Conservation (phyloP, 2,113 vertebrate genomes). For the Tachysurus fulvidraco region DNA sequence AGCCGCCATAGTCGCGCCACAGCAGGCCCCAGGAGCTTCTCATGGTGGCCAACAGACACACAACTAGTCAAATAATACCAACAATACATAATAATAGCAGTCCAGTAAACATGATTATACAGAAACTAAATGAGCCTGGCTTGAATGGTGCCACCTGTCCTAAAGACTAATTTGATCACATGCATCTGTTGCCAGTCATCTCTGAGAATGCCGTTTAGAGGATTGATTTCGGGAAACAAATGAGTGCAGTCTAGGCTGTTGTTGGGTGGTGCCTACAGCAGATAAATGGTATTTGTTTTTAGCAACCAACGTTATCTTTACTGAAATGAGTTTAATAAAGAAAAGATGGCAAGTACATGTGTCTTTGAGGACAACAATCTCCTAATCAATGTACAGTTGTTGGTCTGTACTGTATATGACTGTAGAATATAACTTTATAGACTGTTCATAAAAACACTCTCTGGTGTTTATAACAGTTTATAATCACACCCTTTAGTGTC, state of each 20-base stretch:
- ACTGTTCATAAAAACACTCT: too few species aligned
- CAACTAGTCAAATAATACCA: background rate
- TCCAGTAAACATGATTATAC: conserved; percentile 32
- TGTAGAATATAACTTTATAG: too few species aligned
- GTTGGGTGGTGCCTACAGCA: background rate
- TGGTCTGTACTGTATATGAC: too few species aligned
- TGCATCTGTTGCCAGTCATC: background rate
- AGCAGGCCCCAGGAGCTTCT: conserved; percentile 1
- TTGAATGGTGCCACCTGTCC: conserved; percentile 39
- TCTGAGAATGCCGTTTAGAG: conserved; percentile 6
- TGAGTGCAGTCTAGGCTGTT: background rate
- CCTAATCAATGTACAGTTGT: too few species aligned
- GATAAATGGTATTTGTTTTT: background rate
- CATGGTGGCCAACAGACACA: conserved; percentile 11
- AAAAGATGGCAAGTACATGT: background rate
- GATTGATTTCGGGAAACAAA: conserved; percentile 5
- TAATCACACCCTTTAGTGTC: too few species aligned
- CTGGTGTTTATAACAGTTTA: too few species aligned
- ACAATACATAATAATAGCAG: background rate
- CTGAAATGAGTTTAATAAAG: background rate
- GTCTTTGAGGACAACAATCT: too few species aligned
- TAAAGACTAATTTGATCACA: conserved; percentile 30
- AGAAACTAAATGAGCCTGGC: conserved; percentile 33
- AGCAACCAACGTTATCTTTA: background rate
- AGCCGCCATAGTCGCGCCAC: conserved; percentile 9